These are phyloP conservation scores for Agriopis leucophaearia DNA, from an alignment of 2,888 invertebrate species.

Conservation along the genomic window DNA sequence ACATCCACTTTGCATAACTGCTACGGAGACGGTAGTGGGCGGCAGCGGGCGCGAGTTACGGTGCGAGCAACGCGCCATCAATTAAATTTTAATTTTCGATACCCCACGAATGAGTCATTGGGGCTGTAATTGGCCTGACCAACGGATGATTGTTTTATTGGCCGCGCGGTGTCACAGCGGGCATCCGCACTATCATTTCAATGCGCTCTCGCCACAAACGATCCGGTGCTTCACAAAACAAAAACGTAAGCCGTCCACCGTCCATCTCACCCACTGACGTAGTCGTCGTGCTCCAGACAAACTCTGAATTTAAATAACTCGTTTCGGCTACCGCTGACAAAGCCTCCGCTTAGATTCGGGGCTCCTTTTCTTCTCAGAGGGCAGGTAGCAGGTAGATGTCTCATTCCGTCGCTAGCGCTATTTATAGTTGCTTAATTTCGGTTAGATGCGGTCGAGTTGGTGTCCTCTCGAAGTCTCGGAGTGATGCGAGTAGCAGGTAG, in stretches of 20 bases:
- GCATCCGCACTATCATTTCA: constrained; percentile 66
- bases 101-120: constrained; percentile 72
- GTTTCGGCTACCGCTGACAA: constrained; percentile 80
- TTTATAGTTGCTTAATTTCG: constrained; percentile 51
- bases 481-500: constrained; percentile 75
- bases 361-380: constrained; percentile 62
- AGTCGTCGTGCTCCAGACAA: constrained; percentile 67
- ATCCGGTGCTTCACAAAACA: constrained; percentile 52
- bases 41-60: constrained; percentile 56
- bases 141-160: constrained; percentile 83
- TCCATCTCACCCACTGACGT: constrained; percentile 54
- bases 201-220: constrained; percentile 47
- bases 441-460: constrained; percentile 58
- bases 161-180: constrained; percentile 60
- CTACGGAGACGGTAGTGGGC: constrained; percentile 56
- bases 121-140: constrained; percentile 75
- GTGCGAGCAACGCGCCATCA: constrained; percentile 67
- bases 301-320: constrained; percentile 81
- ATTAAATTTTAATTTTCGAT: constrained; percentile 83
- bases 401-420: constrained; percentile 28
- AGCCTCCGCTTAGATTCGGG: constrained; percentile 67
- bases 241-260: constrained; percentile 44
- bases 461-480: constrained; percentile 63
- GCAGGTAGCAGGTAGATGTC: constrained; percentile 43
- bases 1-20: constrained; percentile 78